Evolutionary conservation across 2,113 vertebrate species (phyloP), one percentile per base, ranked within the genome.

Genomic region (Psittacara wagleri): DNA sequence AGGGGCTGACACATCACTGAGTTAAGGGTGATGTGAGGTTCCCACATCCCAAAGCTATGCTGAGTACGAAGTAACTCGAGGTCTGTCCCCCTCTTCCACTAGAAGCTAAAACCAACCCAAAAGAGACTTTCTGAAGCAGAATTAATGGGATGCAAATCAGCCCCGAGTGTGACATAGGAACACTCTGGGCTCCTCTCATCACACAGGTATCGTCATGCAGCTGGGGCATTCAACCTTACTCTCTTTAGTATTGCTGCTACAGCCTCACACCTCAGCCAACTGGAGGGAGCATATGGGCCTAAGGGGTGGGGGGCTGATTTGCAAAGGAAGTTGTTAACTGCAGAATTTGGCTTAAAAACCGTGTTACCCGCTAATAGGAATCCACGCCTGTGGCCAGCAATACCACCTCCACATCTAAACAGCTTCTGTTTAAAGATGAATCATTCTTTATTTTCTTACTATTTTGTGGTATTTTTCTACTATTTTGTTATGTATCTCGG

Each of bases 111-210:
- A 44, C 12, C 28, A 77, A 31, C 37, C 20, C 4, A 1, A 7
- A 48, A 63, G 25, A 33, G 62, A 23, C 62, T 23, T 76, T 31
- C 44, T 44, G 62, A 29, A 49, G 66, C 19, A 27, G 77, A 93
- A 63, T 2, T 57, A 69, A 29, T 27, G 31, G 28, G 48, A n/a
- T 84, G 69, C 35, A 63, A 61, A 67, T 25, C 37, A 78, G 68
- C 17, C n/a, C 14, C 2, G 1, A 57, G 46, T 7, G 33, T 4
- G 28, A 22, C 13, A 7, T 0, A 10, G 0, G 12, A 76, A 48
- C 66, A 31, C 77, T 90, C 24, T 15, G 88, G 43, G 70, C 39
- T 94, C 82, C 66, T 83, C 54, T 33, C 18, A 31, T 39, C 82
- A 29, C 35, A 13, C 5, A 46, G 22, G 48, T 43, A 29, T 14